Evolutionary conservation across 1,140 invertebrate species (phyloP).

Genomic region (Drosophila oshimai): DNA sequence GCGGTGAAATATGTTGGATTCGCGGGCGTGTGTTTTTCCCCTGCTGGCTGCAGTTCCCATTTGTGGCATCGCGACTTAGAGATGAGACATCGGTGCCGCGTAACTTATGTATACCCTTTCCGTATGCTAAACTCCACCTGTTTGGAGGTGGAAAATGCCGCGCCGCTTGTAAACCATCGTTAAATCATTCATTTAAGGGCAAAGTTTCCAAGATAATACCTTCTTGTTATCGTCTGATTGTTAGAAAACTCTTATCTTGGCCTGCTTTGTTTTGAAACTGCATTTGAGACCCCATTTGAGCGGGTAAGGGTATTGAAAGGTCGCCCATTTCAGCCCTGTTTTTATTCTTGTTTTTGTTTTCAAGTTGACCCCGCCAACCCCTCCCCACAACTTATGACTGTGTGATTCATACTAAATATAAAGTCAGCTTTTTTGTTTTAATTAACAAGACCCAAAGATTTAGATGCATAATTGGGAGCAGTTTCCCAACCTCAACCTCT

Average conservation of each 20-base stretch:
- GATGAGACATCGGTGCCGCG: constrained; percentile 58
- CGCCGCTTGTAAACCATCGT: neutral
- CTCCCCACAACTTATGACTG: constrained; percentile 8
- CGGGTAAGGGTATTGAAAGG: constrained; percentile 36
- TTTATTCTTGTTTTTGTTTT: constrained; percentile 55
- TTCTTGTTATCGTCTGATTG: neutral
- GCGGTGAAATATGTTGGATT: neutral
- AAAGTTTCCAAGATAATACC: neutral
- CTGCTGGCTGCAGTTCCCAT: constrained; percentile 4
- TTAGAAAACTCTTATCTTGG: too few species aligned
- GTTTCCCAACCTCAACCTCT: neutral
- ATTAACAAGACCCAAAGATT: constrained; percentile 9
- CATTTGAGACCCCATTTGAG: neutral
- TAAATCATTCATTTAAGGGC: neutral
- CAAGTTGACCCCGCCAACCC: constrained; percentile 25
- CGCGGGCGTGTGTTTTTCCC: neutral
- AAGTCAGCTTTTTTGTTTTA: constrained; percentile 54
- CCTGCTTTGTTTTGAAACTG: too few species aligned
- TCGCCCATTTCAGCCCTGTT: constrained; percentile 4
- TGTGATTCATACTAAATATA: constrained; percentile 74
- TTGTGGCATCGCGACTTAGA: constrained; percentile 38
- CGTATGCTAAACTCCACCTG: constrained; percentile 12
- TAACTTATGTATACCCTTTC: constrained; percentile 58
- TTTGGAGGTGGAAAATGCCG: constrained; percentile 4
- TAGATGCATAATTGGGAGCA: neutral